Base-by-base conservation (phyloP, 2,113 vertebrate species). In the Hypanus sabinus region DNA sequence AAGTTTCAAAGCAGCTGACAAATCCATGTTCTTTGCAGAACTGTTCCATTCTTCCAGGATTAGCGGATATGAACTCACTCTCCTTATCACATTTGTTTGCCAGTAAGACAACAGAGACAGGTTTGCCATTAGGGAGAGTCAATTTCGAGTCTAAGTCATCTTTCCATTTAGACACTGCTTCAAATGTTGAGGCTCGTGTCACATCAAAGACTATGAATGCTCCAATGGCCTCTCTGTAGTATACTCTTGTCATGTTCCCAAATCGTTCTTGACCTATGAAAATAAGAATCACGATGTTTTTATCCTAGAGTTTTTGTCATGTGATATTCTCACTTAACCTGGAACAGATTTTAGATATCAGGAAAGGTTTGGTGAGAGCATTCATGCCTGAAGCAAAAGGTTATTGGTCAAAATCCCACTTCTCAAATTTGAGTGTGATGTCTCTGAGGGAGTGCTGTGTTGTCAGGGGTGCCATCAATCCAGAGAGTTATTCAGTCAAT, bases 191-290 rank as follows among this genome's bases (percentile, higher is more conserved):
- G 80, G 97, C 96, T 95, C 97, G 97, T 57, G 97, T 97, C 94
- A 98, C 96, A 76, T 98, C 97, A 9, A 98, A 98, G 95, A 98
- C 97, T 94, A 98, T 97, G 94, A 98, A 97, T 0, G 97, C 97
- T 71, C 97, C 97, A 96, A 98, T 97, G 55, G 97, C 97, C 95
- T 98, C 97, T 95, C 97, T 96, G 95, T 98, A 98, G 94, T 98
- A 98, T 75, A 98, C 97, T 36, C 97, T 96, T 46, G 97, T 98
- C 97, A 98, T 98, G 94, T 98, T 98, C 95, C 97, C 97, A 96
- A 98, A 98, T 95, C 97, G 96, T 95, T 98, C 97, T 95, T 98
- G 97, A 95, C 97, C 97, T 98, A 94, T 87, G 22, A 95, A 46
- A 94, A 96, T 94, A 94, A 91, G 46, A 22, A 20, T 30, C 38